Conservation (phyloP, 2,797 vertebrate genomes). For the Hydrophis major region DNA sequence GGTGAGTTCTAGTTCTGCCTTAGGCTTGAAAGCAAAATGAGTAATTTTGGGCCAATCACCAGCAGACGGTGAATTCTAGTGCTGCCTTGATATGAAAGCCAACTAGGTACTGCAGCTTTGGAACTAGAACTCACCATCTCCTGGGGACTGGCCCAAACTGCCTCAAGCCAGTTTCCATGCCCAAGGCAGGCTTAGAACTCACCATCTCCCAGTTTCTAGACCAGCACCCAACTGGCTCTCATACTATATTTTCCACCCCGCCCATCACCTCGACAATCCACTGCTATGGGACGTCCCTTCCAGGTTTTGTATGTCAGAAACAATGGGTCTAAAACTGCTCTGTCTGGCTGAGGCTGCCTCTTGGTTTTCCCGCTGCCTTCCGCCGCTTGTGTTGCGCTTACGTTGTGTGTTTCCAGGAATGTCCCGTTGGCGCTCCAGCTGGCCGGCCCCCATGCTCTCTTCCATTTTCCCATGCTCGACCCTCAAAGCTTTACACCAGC, state of each 20-base stretch:
- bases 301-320: background rate
- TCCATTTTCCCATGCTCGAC: background rate
- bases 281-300: fast-evolving
- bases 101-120: background rate
- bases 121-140: background rate
- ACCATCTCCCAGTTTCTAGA: background rate
- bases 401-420: background rate
- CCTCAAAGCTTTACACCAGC: constrained; percentile 6
- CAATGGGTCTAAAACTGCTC: background rate
- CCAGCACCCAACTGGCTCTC: background rate
- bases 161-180: background rate
- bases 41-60: background rate
- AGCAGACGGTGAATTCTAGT: background rate
- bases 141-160: background rate
- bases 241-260: background rate
- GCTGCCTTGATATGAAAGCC: background rate
- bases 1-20: background rate
- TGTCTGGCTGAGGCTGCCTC: fast-evolving
- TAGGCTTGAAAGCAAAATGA: background rate
- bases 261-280: background rate
- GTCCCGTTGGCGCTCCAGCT: too few relatives aligned
- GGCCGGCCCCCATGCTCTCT: background rate
- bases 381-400: background rate
- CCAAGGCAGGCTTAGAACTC: background rate
- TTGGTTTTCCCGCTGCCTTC: background rate